Base-by-base conservation (phyloP, 2,888 invertebrate species). In the Cataglyphis albicans region DNA sequence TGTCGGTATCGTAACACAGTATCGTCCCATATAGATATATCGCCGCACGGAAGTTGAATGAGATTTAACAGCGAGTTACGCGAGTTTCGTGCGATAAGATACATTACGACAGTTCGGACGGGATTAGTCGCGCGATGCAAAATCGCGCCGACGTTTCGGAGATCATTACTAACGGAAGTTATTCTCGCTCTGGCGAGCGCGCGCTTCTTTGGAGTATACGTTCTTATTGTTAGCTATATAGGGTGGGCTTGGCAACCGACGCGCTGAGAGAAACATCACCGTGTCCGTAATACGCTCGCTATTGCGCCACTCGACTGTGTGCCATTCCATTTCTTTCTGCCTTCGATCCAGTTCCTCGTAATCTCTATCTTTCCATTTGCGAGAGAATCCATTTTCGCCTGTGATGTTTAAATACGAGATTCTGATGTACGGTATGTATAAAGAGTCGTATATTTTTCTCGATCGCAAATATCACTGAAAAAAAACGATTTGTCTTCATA, bases 101-200 rank as follows among this genome's bases (percentile, higher is more conserved):
- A 32, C 25, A 52, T 25, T 15, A 29, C 29, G 68, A 57, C 55
- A 18, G 32, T 32, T 29, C 6, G 32, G 29, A 29, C 55, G 41
- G 44, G 41, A 72, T 76, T 68, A 59, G 72, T 59, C n/a, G 21
- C 57, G 59, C 70, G 57, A 72, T 59, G 21, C 41, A 67, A 59
- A 72, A 78, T 25, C 25, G 44, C 41, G 15, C 32, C 57, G 59
- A 32, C 48, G 21, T 72, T 76, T 76, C 38, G 25, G 35, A 72
- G 57, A 80, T 78, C 72, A 72, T 80, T 80, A 80, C 72, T 44
- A n/a, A n/a, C 72, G 21, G 35, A 21, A 80, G 72, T 80, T 59
- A 59, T 44, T 35, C 68, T 35, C 68, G 41, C n/a, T 52, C 55
- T 29, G 25, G 70, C 41, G 44, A 70, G 38, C 55, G 29, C 55